Evolutionary conservation across 37 sponge, comb jelly and placozoan species (phyloP).

Genomic region (Cladorhizidae sp.): DNA sequence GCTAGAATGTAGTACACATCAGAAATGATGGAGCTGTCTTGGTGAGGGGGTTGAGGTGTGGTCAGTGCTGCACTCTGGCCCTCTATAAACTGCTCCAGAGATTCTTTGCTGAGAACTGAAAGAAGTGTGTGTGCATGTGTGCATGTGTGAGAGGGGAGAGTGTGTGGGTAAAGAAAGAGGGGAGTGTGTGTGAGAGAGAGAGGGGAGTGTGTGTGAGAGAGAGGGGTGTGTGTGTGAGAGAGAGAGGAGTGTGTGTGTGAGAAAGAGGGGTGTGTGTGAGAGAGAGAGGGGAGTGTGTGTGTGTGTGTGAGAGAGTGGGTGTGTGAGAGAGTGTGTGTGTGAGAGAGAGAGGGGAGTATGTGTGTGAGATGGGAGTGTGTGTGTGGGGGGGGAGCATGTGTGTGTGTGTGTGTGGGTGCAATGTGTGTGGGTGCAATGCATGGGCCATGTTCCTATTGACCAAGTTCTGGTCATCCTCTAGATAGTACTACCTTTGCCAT

Average conservation of each 20-base stretch:
- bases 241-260: neutral
- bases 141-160: neutral
- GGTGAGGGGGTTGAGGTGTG: constrained; percentile 11
- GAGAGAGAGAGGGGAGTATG: too few species aligned
- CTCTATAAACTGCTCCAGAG: constrained; percentile 44
- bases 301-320: constrained; percentile 1
- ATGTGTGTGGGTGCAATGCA: neutral
- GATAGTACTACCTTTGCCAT: constrained; percentile 32
- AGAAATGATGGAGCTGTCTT: constrained; percentile 56
- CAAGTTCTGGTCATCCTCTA: too few species aligned
- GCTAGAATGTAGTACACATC: constrained; percentile 74
- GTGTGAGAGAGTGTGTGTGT: neutral
- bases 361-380: too few species aligned
- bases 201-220: too few species aligned
- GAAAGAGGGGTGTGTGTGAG: too few species aligned
- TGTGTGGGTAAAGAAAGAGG: too few species aligned
- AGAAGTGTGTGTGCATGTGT: neutral
- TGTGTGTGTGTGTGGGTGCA: too few species aligned
- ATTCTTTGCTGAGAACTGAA: constrained; percentile 20
- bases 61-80: constrained; percentile 16
- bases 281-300: too few species aligned
- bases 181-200: neutral
- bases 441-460: neutral
- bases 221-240: neutral
- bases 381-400: too few species aligned